Evolutionary conservation across 2,888 invertebrate genomes (phyloP).

Genomic region (Drosophila lacicola): DNA sequence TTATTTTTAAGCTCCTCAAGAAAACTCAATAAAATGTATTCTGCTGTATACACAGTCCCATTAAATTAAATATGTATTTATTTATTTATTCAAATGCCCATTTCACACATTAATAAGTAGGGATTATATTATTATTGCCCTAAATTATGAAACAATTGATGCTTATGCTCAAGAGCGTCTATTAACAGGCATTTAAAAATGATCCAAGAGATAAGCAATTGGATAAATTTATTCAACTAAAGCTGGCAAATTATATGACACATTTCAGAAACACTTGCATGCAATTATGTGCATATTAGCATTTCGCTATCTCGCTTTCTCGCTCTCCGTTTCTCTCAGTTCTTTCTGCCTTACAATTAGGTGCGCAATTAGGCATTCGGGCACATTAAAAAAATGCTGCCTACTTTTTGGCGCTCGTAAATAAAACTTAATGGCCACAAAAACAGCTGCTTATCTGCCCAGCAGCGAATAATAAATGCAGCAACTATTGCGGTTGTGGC

Average conservation of each 20-base stretch:
- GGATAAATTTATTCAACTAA: slow-evolving; percentile 5
- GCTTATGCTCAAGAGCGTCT: slow-evolving; percentile 14
- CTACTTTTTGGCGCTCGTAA: slow-evolving; percentile 60
- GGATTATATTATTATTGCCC: slow-evolving; percentile 13
- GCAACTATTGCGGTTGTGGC: too few species aligned
- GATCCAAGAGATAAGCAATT: slow-evolving; percentile 4
- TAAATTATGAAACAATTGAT: slow-evolving; percentile 19
- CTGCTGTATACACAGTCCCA: neutral
- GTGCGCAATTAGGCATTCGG: slow-evolving; percentile 57
- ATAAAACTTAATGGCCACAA: slow-evolving; percentile 67
- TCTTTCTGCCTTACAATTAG: slow-evolving; percentile 45
- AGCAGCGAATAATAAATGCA: slow-evolving; percentile 33
- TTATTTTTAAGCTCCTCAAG: neutral
- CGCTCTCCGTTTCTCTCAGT: slow-evolving; percentile 1
- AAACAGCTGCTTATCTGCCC: slow-evolving; percentile 62
- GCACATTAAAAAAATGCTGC: slow-evolving; percentile 49
- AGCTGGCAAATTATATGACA: slow-evolving; percentile 27
- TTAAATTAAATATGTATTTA: slow-evolving; percentile 40
- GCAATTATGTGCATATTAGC: slow-evolving; percentile 51
- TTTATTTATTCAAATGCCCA: slow-evolving; percentile 41
- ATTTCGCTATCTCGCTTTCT: slow-evolving; percentile 1
- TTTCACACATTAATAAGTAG: slow-evolving; percentile 7
- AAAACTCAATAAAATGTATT: too few species aligned
- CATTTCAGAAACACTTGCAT: slow-evolving; percentile 26
- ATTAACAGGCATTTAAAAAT: slow-evolving; percentile 1